phyloP scores from a whole-genome alignment of 2,797 vertebrate genomes.

The Onychomys arenicola region DNA sequence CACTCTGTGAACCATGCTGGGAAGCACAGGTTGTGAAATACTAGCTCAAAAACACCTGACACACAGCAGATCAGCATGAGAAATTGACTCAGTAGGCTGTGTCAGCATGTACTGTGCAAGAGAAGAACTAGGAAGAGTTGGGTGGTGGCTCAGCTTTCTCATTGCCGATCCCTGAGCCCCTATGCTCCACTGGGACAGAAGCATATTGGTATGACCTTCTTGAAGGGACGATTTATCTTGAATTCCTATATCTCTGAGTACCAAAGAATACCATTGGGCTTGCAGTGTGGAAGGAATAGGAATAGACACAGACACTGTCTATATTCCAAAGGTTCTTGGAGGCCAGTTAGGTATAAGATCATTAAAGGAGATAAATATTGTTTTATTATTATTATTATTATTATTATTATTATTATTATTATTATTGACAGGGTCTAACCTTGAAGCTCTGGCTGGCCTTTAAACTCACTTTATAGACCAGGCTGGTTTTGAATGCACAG shows the following conservation, averaged over 20 bases:
- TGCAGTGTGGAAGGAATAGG: background rate
- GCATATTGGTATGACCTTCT: background rate
- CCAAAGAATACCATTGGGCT: background rate
- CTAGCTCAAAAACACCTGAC: background rate
- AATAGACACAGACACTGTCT: background rate
- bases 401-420: background rate
- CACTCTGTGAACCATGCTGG: background rate
- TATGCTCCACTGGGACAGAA: background rate
- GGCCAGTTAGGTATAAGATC: constrained; percentile 14
- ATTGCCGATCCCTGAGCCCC: background rate
- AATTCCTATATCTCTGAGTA: background rate
- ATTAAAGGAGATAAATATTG: background rate
- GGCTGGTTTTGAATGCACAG: background rate
- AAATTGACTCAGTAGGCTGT: background rate
- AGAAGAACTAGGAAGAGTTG: background rate
- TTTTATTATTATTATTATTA: background rate
- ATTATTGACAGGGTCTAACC: background rate
- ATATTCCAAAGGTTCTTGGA: background rate
- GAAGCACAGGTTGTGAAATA: constrained; percentile 31
- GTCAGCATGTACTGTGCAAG: background rate
- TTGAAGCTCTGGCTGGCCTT: background rate
- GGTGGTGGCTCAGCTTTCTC: constrained; percentile 5
- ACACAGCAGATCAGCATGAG: background rate
- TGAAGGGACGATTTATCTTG: background rate
- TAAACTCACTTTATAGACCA: background rate